Evolutionary conservation across 2,888 invertebrate genomes (phyloP).

Genomic region (Troides helena): DNA sequence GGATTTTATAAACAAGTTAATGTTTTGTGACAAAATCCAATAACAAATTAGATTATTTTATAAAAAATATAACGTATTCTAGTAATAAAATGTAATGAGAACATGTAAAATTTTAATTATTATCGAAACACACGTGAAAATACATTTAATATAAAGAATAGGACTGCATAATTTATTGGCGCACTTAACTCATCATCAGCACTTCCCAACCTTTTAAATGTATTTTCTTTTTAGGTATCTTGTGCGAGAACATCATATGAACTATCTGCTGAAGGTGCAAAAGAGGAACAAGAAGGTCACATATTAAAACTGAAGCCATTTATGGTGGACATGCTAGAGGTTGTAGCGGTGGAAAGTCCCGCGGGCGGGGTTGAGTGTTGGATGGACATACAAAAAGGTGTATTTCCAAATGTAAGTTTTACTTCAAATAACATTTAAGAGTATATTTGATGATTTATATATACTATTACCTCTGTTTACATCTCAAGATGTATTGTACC

Average conservation of each 20-base stretch:
- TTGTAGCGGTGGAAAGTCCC: slow-evolving; percentile 83
- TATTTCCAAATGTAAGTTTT: slow-evolving; percentile 82
- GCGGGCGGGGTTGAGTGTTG: slow-evolving; percentile 85
- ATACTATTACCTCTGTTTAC: too few species aligned
- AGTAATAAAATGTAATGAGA: not conserved
- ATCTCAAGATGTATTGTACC: too few species aligned
- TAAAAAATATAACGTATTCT: too few species aligned
- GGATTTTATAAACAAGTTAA: too few species aligned
- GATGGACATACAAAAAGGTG: slow-evolving; percentile 88
- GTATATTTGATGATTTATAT: too few species aligned
- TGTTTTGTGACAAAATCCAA: too few species aligned
- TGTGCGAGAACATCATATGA: slow-evolving; percentile 66
- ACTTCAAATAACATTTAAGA: not conserved
- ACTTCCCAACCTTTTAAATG: not conserved
- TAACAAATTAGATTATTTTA: too few species aligned
- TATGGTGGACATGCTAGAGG: slow-evolving; percentile 85
- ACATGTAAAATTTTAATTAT: not conserved
- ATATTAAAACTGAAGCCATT: slow-evolving; percentile 80
- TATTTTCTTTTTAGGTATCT: slow-evolving; percentile 55
- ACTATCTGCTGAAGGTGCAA: slow-evolving; percentile 54
- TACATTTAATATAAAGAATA: not conserved
- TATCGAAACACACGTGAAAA: not conserved
- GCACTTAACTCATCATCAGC: not conserved
- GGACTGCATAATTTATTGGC: not conserved
- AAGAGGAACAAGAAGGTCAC: slow-evolving; percentile 56